Evolutionary conservation across 2,888 invertebrate genomes (phyloP).

Genomic region (Euproctis similis): DNA sequence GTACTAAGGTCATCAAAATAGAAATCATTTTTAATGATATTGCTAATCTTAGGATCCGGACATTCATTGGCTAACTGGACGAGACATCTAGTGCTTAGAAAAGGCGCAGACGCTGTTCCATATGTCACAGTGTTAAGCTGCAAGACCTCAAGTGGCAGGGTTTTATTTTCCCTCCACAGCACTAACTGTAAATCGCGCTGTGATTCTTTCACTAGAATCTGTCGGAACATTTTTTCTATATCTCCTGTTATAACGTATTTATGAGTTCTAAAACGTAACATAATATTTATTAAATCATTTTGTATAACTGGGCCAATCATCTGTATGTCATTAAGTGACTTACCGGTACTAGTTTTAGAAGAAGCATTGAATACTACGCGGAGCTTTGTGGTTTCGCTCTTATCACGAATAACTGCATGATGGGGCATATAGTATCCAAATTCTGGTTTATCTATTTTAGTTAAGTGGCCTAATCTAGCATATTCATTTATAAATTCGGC

Average conservation of each 20-base stretch:
- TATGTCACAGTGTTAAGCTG: slow-evolving; percentile 5
- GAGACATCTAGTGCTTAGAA: slow-evolving; percentile 14
- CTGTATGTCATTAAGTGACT: slow-evolving; percentile 16
- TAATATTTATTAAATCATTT: slow-evolving; percentile 13
- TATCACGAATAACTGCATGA: slow-evolving; percentile 12
- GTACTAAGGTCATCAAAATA: slow-evolving; percentile 19
- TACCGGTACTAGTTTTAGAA: slow-evolving; percentile 6
- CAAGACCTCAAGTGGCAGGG: slow-evolving; percentile 4
- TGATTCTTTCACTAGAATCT: slow-evolving; percentile 3
- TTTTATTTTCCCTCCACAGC: slow-evolving; percentile 12
- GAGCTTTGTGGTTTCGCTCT: slow-evolving; percentile 12
- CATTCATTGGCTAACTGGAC: slow-evolving; percentile 13
- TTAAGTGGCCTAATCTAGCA: not conserved
- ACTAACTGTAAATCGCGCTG: slow-evolving; percentile 15
- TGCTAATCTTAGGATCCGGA: slow-evolving; percentile 5
- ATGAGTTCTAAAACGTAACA: slow-evolving; percentile 12
- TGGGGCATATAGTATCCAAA: slow-evolving; percentile 14
- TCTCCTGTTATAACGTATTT: slow-evolving; percentile 10
- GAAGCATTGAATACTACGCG: slow-evolving; percentile 4
- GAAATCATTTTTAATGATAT: slow-evolving; percentile 8
- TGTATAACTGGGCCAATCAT: slow-evolving; percentile 10
- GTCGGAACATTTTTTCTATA: slow-evolving; percentile 13
- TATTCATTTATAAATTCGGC: slow-evolving; percentile 1
- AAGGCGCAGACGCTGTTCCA: slow-evolving; percentile 2
- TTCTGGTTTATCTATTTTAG: not conserved